phyloP scores from a whole-genome alignment of 2,113 vertebrate genomes.

The Corythaeola cristata region DNA sequence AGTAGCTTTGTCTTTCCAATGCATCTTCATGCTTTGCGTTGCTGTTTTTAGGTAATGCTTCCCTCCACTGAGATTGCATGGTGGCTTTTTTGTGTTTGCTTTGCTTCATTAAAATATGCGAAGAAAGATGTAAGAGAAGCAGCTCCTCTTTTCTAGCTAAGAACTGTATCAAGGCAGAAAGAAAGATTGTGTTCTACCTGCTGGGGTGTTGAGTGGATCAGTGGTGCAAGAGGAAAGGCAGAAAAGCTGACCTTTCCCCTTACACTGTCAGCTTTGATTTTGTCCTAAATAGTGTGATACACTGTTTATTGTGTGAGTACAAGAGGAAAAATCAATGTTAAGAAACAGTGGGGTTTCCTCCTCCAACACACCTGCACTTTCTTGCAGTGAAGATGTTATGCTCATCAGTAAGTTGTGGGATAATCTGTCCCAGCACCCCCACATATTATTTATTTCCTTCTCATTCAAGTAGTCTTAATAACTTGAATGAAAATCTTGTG shows the following conservation, averaged over 20 bases:
- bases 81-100: not conserved
- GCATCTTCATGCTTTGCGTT: not conserved
- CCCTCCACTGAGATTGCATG: not conserved
- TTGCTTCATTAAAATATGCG: not conserved
- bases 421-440: not conserved
- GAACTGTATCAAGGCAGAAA: not conserved
- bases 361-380: rapidly evolving
- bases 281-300: not conserved
- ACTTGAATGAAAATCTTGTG: not conserved
- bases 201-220: not conserved
- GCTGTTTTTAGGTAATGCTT: not conserved
- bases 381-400: not conserved
- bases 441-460: not conserved
- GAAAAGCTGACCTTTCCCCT: not conserved
- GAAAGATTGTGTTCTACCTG: not conserved
- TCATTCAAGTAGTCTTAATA: not conserved
- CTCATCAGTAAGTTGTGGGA: not conserved
- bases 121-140: not conserved
- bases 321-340: not conserved
- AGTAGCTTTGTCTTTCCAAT: not conserved
- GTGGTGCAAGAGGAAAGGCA: not conserved
- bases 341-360: not conserved
- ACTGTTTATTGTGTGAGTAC: not conserved
- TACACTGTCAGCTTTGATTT: not conserved
- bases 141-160: not conserved